These are phyloP conservation scores for Drosophila subsilvestris DNA, from an alignment of 2,888 invertebrate genomes.

Conservation along the genomic window DNA sequence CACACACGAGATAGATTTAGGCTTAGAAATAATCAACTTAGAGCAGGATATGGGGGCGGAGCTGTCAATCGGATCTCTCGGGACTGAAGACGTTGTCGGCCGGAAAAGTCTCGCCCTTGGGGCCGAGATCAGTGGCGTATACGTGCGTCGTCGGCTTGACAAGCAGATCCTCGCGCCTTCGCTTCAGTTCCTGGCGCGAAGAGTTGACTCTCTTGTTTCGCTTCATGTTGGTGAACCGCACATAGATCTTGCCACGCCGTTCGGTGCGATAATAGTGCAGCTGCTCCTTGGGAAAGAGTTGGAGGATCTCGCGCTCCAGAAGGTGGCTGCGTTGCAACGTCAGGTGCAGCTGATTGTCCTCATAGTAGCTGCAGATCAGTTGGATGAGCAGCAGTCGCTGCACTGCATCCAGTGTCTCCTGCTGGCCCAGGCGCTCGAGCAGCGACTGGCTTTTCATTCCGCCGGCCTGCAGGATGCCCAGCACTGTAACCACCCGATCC, in stretches of 20 bases:
- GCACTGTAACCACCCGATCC: slow-evolving; percentile 53
- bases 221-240: slow-evolving; percentile 80
- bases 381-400: slow-evolving; percentile 75
- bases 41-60: neutral
- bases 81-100: slow-evolving; percentile 61
- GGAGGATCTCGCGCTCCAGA: slow-evolving; percentile 74
- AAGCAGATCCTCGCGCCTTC: slow-evolving; percentile 47
- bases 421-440: slow-evolving; percentile 63
- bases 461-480: slow-evolving; percentile 67
- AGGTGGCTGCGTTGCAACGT: slow-evolving; percentile 75
- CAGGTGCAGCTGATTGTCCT: slow-evolving; percentile 74
- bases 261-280: slow-evolving; percentile 79
- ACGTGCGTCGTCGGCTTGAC: neutral
- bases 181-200: slow-evolving; percentile 51
- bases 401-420: slow-evolving; percentile 60
- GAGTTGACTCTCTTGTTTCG: slow-evolving; percentile 63
- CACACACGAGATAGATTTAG: slow-evolving; percentile 3
- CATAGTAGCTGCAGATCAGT: slow-evolving; percentile 77
- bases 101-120: slow-evolving; percentile 42
- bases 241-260: slow-evolving; percentile 80
- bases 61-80: slow-evolving; percentile 65
- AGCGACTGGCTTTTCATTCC: slow-evolving; percentile 62
- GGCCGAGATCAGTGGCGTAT: neutral
- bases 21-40: slow-evolving; percentile 4
- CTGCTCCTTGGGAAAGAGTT: slow-evolving; percentile 74